Conservation (phyloP, 2,113 vertebrate genomes). For the Rallus limicola region DNA sequence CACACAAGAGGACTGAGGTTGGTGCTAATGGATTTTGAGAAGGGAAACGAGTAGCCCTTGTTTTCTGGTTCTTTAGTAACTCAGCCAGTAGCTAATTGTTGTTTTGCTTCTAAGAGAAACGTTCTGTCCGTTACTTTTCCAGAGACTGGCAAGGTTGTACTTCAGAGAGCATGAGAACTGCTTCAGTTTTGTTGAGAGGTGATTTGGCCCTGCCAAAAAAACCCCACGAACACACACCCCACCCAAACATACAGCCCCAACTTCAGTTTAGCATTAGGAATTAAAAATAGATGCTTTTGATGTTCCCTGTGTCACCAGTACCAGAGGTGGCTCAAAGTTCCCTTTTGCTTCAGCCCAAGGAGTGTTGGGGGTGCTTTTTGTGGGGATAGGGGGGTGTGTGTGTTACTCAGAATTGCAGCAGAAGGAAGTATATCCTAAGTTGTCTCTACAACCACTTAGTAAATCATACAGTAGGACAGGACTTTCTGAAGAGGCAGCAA, state of each 20-base stretch:
- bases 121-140: background rate
- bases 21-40: background rate
- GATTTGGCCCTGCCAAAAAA: background rate
- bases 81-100: background rate
- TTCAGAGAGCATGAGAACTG: background rate
- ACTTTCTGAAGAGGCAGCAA: background rate
- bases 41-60: background rate
- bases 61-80: background rate
- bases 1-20: background rate
- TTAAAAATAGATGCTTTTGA: background rate
- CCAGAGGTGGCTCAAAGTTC: background rate
- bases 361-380: background rate
- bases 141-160: too few species aligned
- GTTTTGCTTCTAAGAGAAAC: background rate
- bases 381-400: rapidly evolving
- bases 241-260: background rate
- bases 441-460: background rate
- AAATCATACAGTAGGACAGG: background rate
- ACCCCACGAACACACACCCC: too few species aligned
- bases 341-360: background rate
- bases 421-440: background rate
- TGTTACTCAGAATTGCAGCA: background rate
- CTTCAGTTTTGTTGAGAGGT: background rate
- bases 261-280: background rate
- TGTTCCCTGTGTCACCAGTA: background rate